Evolutionary conservation across 2,888 invertebrate genomes (phyloP), one percentile per base, ranked within the genome.

Genomic region (Sthenelais limicola): DNA sequence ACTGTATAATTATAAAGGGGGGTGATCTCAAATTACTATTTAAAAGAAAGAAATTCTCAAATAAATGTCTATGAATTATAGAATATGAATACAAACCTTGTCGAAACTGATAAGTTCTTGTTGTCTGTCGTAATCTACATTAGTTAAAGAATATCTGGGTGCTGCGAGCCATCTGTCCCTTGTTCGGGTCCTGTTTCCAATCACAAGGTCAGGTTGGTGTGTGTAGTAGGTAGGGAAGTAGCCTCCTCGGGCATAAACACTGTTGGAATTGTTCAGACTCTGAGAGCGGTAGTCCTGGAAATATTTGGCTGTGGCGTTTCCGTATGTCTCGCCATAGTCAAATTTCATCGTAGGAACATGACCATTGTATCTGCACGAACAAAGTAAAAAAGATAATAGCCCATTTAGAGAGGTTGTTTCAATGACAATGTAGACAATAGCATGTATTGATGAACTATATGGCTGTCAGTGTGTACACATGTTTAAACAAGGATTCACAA

Each of bases 311-410:
- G 87, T 86, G 21, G 84, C 83, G 74, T 86, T 85, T 35, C 87
- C 88, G 79, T 85, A 88, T 26, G 88, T 88, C 75, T 88, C 88
- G n/a, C 87, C 88, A 80, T 86, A 88, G 74, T 87, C 87, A 82
- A 83, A 88, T 74, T 88, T 87, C 70, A 83, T 82, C 18, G 87
- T 86, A 47, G 88, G 88, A 68, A 87, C 85, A 77, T 87, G 84
- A 7, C 88, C 88, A 47, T 83, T 79, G 72, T 87, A 88, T 56
- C 87, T 87, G 62, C 12, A 62, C 9, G 18, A 12, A 43, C 15
- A 43, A 12, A 18, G 18, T 9, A 18, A 43, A 43, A 43, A 43
- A 9, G 18, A 18, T 12, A 12, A 43, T 18, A 43, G 18, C 15
- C 15, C 9, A 43, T 43, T 43, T 43, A 12, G 12, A 12, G 43